phyloP scores from a whole-genome alignment of 2,888 invertebrate species.

The Crematogaster levior region DNA sequence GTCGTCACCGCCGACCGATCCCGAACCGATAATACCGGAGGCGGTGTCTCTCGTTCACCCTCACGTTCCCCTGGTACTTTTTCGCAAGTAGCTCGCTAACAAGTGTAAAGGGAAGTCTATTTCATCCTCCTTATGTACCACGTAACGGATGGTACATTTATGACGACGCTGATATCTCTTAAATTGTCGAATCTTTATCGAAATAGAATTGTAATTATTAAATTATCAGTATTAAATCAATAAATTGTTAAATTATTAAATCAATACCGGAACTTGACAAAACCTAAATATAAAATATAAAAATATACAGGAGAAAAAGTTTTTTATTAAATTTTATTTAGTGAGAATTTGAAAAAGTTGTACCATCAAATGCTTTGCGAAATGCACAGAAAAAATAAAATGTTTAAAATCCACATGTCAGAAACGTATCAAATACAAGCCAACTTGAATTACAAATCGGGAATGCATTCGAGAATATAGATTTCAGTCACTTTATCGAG shows the following conservation, averaged over 20 bases:
- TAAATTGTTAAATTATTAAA: too few species aligned
- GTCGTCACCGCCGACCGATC: conserved; percentile 58
- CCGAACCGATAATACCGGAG: conserved; percentile 65
- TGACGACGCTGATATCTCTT: not conserved
- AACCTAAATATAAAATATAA: not conserved
- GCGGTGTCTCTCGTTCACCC: conserved; percentile 52
- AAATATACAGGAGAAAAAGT: not conserved
- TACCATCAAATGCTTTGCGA: not conserved
- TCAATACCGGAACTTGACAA: not conserved
- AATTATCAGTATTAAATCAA: too few species aligned
- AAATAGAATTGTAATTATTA: not conserved
- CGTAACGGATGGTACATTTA: not conserved
- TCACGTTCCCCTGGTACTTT: conserved; percentile 19
- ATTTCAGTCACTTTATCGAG: not conserved
- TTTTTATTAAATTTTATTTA: too few species aligned
- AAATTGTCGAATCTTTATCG: not conserved
- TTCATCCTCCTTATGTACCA: not conserved
- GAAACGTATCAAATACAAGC: not conserved
- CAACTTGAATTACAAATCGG: not conserved
- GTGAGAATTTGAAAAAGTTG: not conserved
- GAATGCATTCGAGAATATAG: not conserved
- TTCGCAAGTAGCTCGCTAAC: conserved; percentile 26
- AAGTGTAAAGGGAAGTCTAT: conserved; percentile 7
- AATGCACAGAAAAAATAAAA: not conserved
- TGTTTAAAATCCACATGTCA: not conserved